Conservation (phyloP, 2,888 invertebrate genomes). For the Eupithecia pulchellata region DNA sequence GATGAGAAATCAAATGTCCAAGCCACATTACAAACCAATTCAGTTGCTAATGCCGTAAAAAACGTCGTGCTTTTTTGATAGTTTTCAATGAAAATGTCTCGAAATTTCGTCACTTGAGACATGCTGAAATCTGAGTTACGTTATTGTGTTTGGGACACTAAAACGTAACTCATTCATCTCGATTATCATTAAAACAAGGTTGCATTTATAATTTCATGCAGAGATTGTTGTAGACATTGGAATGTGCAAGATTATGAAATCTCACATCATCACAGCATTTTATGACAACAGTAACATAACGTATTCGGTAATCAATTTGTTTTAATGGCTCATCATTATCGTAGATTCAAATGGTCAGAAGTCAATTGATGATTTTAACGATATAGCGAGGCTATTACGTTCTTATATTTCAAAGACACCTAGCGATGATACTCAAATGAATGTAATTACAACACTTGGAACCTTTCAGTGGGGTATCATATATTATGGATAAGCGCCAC, state of each 20-base stretch:
- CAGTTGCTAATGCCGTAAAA: background rate
- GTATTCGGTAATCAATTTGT: conserved; percentile 36
- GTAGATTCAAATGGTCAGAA: conserved; percentile 37
- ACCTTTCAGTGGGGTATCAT: no score
- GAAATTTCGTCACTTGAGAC: no score
- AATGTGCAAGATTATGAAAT: conserved; percentile 15
- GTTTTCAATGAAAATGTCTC: no score
- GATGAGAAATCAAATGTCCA: background rate
- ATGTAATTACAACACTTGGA: no score
- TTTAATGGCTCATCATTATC: conserved; percentile 39
- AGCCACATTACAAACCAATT: no score
- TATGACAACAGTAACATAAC: conserved; percentile 28
- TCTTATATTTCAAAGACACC: background rate
- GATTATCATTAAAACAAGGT: background rate
- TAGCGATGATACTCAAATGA: no score
- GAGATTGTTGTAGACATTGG: background rate
- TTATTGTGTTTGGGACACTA: no score
- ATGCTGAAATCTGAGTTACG: no score
- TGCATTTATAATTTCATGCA: background rate
- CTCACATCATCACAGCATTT: conserved; percentile 23
- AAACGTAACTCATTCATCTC: no score
- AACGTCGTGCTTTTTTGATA: no score
- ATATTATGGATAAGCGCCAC: background rate
- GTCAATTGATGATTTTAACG: conserved; percentile 42
- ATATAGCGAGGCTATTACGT: background rate